Evolutionary conservation across 1,140 invertebrate genomes (phyloP).

Genomic region (Lethocerus indicus): DNA sequence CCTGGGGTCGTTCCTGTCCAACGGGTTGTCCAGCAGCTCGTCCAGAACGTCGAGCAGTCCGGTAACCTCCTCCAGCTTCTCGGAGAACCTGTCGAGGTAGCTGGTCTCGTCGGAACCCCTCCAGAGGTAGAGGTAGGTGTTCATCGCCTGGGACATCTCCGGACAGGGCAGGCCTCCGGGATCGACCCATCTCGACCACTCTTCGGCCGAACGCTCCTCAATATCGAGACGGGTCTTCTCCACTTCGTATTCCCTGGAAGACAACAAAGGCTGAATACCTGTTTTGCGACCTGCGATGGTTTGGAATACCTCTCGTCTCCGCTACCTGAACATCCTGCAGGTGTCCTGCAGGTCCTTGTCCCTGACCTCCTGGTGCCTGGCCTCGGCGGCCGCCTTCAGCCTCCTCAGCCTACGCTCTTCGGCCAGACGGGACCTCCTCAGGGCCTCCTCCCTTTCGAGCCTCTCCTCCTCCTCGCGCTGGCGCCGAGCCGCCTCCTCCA

Average conservation of each 20-base stretch:
- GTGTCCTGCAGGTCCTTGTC: constrained; percentile 4
- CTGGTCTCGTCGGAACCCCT: constrained; percentile 27
- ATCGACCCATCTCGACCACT: constrained; percentile 41
- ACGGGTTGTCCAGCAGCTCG: constrained; percentile 24
- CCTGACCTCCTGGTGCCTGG: constrained; percentile 8
- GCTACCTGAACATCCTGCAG: constrained; percentile 9
- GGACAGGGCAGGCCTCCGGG: constrained; percentile 46
- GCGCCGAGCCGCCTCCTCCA: constrained; percentile 1
- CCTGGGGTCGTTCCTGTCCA: constrained; percentile 14
- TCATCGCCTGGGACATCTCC: constrained; percentile 31
- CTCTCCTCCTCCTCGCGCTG: constrained; percentile 14
- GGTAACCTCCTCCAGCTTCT: constrained; percentile 24
- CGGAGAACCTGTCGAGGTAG: constrained; percentile 23
- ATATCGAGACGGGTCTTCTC: constrained; percentile 8
- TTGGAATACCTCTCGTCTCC: constrained; percentile 9
- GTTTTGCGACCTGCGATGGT: too few species aligned
- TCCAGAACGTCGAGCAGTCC: constrained; percentile 28
- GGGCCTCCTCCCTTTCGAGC: constrained; percentile 11
- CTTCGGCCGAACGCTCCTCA: constrained; percentile 8
- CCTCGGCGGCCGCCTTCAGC: constrained; percentile 7
- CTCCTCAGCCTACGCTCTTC: constrained; percentile 6
- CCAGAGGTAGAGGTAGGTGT: constrained; percentile 43
- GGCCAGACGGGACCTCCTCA: constrained; percentile 9
- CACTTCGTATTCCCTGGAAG: too few species aligned
- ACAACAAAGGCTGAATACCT: too few species aligned